Percentiles rank a stretch among this genome's conserved stretches.
Evolutionary conservation across 2,888 invertebrate genomes (phyloP).

Genomic region (Phytoseiulus persimilis): DNA sequence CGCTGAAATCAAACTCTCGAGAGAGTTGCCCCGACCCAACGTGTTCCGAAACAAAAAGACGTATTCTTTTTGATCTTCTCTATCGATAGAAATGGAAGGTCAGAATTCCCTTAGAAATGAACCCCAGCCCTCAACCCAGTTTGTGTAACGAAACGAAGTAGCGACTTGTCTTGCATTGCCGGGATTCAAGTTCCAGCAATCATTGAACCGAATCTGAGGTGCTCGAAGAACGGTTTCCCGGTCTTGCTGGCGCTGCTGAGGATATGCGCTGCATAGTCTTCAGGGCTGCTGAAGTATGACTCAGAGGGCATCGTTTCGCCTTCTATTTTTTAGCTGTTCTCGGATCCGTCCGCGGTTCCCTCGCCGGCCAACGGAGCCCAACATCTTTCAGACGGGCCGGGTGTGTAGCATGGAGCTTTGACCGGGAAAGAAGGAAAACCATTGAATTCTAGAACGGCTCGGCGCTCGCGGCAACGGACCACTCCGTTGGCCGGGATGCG

Average conservation of each 20-base stretch:
- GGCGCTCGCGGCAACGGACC: not conserved
- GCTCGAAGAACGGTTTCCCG: too few relatives aligned
- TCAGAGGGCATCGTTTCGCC: not conserved
- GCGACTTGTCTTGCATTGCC: too few relatives aligned
- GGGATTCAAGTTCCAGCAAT: too few relatives aligned
- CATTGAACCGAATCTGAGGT: too few relatives aligned
- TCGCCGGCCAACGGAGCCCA: not conserved
- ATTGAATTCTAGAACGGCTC: not conserved
- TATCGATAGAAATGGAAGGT: too few relatives aligned
- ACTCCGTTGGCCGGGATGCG: not conserved
- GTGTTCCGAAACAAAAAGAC: too few relatives aligned
- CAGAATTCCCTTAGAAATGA: too few relatives aligned
- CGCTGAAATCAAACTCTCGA: too few relatives aligned
- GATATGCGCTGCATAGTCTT: not conserved
- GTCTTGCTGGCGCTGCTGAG: not conserved
- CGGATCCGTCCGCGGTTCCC: not conserved
- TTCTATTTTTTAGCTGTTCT: not conserved
- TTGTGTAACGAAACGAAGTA: too few relatives aligned
- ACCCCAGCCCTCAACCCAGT: too few relatives aligned
- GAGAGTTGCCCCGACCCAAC: too few relatives aligned
- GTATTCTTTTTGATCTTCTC: too few relatives aligned
- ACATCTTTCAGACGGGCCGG: not conserved
- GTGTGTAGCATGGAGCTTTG: not conserved
- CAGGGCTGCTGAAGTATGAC: not conserved
- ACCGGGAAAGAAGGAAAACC: slow-evolving; percentile 5